Evolutionary conservation across 2,888 invertebrate species (phyloP).

Genomic region (Himalopsyche japonica): DNA sequence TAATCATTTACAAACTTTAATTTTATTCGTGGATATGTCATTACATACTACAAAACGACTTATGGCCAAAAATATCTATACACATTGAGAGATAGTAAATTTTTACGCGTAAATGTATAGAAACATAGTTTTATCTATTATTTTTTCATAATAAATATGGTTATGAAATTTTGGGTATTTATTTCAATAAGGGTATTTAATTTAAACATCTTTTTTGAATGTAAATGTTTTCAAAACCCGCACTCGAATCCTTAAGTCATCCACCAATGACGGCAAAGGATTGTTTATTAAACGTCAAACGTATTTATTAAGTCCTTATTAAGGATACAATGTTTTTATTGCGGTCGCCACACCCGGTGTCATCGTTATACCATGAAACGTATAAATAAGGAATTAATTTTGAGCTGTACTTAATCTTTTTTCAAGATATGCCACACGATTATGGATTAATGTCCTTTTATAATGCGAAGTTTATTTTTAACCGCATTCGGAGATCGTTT

Average conservation of each 20-base stretch:
- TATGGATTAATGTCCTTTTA: background rate
- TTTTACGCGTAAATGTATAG: no score
- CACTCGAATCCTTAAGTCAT: background rate
- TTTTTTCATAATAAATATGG: no score
- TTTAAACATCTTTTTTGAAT: no score
- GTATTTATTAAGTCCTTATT: constrained; percentile 26
- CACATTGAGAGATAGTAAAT: no score
- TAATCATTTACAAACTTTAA: no score
- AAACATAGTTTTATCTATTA: no score
- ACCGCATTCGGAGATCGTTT: background rate
- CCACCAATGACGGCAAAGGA: background rate
- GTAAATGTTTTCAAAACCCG: background rate
- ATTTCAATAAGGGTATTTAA: no score
- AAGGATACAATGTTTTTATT: constrained; percentile 19
- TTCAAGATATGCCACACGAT: background rate
- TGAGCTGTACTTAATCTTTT: background rate
- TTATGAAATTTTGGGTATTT: no score
- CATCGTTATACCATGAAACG: background rate
- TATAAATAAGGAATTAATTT: background rate
- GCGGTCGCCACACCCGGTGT: constrained; percentile 4
- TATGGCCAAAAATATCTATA: no score
- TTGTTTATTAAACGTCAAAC: constrained; percentile 13
- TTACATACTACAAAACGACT: no score
- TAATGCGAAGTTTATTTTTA: background rate
- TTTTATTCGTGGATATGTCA: no score